These are phyloP conservation scores for Aleiodes leptofemur DNA, from an alignment of 2,888 invertebrate genomes.

Conservation along the genomic window DNA sequence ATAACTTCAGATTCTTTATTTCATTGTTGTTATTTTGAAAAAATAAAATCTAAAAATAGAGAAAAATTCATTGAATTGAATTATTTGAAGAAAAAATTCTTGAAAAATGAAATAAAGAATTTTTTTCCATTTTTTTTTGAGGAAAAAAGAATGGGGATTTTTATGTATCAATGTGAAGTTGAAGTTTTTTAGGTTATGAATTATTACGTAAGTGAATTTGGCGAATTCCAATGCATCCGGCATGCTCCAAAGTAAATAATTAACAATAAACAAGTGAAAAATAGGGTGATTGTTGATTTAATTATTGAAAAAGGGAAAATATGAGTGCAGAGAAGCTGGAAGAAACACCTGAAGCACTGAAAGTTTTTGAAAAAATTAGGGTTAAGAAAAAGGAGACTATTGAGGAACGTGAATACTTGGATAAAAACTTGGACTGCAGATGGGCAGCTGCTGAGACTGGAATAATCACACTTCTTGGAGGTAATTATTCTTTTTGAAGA, in stretches of 20 bases:
- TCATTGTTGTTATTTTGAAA: constrained; percentile 7
- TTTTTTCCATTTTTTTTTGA: too few species aligned
- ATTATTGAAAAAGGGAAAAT: not conserved
- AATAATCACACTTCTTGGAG: not conserved
- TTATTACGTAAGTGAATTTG: not conserved
- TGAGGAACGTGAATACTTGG: constrained; percentile 15
- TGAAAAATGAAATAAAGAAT: too few species aligned
- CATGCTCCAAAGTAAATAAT: not conserved
- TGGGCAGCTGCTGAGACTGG: not conserved
- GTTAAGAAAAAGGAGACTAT: constrained; percentile 20
- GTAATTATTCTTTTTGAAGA: constrained; percentile 26
- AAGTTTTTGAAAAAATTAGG: not conserved
- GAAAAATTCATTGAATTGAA: not conserved
- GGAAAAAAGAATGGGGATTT: too few species aligned
- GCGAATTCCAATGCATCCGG: not conserved
- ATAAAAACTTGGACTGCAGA: constrained; percentile 24
- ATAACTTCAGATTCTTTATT: not conserved
- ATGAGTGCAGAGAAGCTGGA: constrained; percentile 20
- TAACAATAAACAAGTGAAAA: not conserved
- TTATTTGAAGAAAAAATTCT: too few species aligned
- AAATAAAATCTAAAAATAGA: too few species aligned
- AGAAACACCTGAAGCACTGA: not conserved
- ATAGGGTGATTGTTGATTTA: not conserved
- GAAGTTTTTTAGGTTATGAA: not conserved
- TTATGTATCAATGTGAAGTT: too few species aligned